A percentile compares a stretch with the other conserved stretches of the same genome.
phyloP scores from a whole-genome alignment of 2,888 invertebrate species.

The Adelphocoris suturalis region DNA sequence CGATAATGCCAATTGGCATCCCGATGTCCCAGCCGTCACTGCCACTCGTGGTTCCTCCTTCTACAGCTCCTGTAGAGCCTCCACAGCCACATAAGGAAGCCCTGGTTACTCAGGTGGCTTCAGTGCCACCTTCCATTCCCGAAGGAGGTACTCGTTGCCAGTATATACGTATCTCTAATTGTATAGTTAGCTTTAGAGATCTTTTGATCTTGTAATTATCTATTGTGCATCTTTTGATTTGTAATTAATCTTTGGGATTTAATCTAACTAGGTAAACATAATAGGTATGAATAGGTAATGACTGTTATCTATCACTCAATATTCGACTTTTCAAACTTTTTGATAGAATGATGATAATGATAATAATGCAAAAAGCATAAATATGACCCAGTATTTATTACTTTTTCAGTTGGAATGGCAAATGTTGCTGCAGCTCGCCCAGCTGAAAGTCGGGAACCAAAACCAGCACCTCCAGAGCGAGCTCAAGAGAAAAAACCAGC shows the following conservation, averaged over 20 bases:
- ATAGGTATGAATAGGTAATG: too few species aligned
- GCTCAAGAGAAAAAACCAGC: constrained; percentile 56
- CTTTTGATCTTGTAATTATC: background rate
- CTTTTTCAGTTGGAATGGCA: background rate
- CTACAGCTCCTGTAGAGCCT: constrained; percentile 75
- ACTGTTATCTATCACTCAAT: too few species aligned
- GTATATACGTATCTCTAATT: background rate
- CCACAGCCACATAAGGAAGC: constrained; percentile 47
- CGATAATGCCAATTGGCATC: constrained; percentile 54
- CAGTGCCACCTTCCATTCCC: constrained; percentile 74
- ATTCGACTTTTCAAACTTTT: too few species aligned
- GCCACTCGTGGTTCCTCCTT: constrained; percentile 77
- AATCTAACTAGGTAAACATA: too few species aligned
- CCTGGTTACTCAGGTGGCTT: constrained; percentile 78
- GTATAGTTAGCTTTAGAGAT: background rate
- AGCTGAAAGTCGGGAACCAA: constrained; percentile 63
- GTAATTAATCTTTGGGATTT: too few species aligned
- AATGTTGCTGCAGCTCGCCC: constrained; percentile 40
- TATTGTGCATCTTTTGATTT: background rate
- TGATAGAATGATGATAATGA: too few species aligned
- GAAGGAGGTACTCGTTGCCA: constrained; percentile 6
- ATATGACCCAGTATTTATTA: background rate
- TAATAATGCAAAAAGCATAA: too few species aligned
- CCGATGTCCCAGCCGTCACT: constrained; percentile 75
- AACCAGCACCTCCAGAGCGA: constrained; percentile 69